Evolutionary conservation across 2,888 invertebrate genomes (phyloP), one percentile per base, ranked within the genome.

Genomic region (Drosophila pegasa): DNA sequence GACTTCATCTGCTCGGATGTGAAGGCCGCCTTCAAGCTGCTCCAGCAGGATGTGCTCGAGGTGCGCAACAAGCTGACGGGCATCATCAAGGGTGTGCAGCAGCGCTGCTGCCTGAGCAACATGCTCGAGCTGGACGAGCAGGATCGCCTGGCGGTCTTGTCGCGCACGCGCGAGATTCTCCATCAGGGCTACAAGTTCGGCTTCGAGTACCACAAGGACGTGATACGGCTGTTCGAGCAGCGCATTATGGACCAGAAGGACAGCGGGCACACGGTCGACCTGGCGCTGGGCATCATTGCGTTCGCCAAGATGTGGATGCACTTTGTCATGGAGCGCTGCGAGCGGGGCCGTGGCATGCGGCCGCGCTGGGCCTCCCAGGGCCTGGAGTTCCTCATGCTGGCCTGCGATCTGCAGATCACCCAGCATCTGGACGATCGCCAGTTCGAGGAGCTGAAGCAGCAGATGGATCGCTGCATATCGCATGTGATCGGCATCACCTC

Each of bases 291-390:
- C 63, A 93, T 96, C 81, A 94, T 96, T 6, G 92, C 93, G 37
- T 96, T 96, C 90, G 96, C 96, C 10, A 94, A 94, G 80, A 94
- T 96, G 90, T 98, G 98, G 98, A 98, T 98, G 96, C 93, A 94
- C 62, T 98, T 98, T 91, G 97, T 97, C 1, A 94, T 95, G 74
- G 95, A 95, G 86, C 94, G 96, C 16, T 98, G 97, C 90, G 98
- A 98, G 89, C 93, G 96, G 1, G 97, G 97, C 0, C 93, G 97
- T 6, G 97, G 97, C 0, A 93, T 96, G 77, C 92, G 96, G 22
- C 97, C 97, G 0, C 93, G 97, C 88, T 98, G 98, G 98, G 97
- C 98, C 3, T 95, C 95, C 88, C 97, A 97, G 90, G 98, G 98
- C 0, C 91, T 98, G 56, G 98, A 98, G 88, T 98, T 97, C 91